A percentile compares a stretch with the other conserved stretches of the same genome.
Evolutionary conservation across 2,113 vertebrate species (phyloP).

Genomic region (Propithecus coquereli): DNA sequence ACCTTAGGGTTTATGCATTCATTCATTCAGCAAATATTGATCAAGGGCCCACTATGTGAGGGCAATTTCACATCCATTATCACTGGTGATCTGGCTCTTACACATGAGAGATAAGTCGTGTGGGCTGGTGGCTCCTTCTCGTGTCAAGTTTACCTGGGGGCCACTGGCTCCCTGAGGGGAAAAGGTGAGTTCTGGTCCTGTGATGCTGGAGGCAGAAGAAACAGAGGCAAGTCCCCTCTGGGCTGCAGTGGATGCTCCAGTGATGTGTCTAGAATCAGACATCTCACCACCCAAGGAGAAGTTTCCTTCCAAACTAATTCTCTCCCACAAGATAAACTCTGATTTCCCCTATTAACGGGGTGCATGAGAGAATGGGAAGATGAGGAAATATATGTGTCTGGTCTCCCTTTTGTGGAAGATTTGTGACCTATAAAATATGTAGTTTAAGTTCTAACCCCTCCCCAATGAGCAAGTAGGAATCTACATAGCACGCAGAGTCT

Average conservation of each 20-base stretch:
- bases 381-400: neutral
- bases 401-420: neutral
- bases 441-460: neutral
- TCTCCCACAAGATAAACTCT: neutral
- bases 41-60: neutral
- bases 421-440: neutral
- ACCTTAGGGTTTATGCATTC: neutral
- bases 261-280: neutral
- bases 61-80: constrained; percentile 23
- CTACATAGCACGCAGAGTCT: neutral
- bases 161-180: neutral
- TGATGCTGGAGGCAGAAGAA: neutral
- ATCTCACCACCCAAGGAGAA: neutral
- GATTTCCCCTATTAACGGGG: neutral
- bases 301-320: neutral
- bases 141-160: neutral
- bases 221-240: neutral
- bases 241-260: neutral
- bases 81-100: neutral
- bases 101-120: neutral
- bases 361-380: neutral
- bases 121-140: neutral
- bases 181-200: neutral
- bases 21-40: constrained; percentile 39
- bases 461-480: neutral